These are phyloP conservation scores for Holothuria leucospilota DNA, from an alignment of 53 echinoderm and acorn worm species.

Conservation along the genomic window DNA sequence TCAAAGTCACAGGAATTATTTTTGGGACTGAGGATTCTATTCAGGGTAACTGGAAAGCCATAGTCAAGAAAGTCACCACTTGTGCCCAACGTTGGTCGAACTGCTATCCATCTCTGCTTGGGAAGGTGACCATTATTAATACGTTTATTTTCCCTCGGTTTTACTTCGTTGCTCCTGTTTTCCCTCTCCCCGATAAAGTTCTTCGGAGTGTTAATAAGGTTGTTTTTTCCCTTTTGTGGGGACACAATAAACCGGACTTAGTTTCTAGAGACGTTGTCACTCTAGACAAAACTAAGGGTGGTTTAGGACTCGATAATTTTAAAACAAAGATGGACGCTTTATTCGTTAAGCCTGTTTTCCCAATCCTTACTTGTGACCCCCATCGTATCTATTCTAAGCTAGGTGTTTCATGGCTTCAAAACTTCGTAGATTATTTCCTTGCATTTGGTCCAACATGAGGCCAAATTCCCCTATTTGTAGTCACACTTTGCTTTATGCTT, in stretches of 20 bases:
- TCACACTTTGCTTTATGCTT: background rate
- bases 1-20: slow-evolving; percentile 43
- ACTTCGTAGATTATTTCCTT: background rate
- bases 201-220: background rate
- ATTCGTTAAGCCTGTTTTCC: slow-evolving; percentile 34
- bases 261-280: slow-evolving; percentile 11
- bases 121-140: slow-evolving; percentile 21
- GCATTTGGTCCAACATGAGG: slow-evolving; percentile 26
- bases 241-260: slow-evolving; percentile 25
- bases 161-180: slow-evolving; percentile 41
- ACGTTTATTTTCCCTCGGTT: slow-evolving; percentile 30
- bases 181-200: background rate
- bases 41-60: background rate
- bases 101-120: background rate
- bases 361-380: background rate
- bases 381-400: background rate
- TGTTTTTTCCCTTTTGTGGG: slow-evolving; percentile 43
- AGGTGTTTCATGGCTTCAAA: slow-evolving; percentile 40
- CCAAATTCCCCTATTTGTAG: slow-evolving; percentile 30
- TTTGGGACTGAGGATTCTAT: slow-evolving; percentile 29
- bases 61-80: background rate
- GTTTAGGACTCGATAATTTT: slow-evolving; percentile 29
- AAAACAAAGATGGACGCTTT: slow-evolving; percentile 13
- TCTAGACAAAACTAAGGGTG: slow-evolving; percentile 27
- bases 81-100: slow-evolving; percentile 20